These are phyloP conservation scores for Peromyscus attwateri DNA, from an alignment of 2,797 vertebrate species.

Conservation along the genomic window DNA sequence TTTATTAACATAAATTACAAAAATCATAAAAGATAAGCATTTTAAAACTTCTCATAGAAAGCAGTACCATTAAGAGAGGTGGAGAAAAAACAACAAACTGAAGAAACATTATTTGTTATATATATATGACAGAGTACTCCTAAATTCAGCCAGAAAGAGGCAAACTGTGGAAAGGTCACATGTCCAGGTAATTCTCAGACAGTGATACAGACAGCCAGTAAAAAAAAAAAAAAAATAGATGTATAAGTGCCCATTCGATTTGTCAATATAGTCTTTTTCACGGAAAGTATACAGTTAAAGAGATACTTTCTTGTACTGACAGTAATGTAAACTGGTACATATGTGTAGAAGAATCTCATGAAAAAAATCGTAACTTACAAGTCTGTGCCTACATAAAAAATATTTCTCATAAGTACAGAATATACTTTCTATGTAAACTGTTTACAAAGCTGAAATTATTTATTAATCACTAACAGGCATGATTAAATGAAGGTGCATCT, in stretches of 20 bases:
- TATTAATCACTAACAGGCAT: neutral
- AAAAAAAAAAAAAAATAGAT: slow-evolving; percentile 5
- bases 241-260: neutral
- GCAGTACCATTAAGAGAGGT: neutral
- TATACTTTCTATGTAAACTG: neutral
- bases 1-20: neutral
- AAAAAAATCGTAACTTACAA: slow-evolving; percentile 47
- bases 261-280: neutral
- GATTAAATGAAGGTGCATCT: neutral
- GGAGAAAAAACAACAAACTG: neutral
- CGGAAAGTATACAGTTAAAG: neutral
- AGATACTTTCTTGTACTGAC: neutral
- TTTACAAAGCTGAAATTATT: neutral
- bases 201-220: neutral
- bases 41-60: neutral
- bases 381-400: neutral
- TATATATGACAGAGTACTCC: neutral
- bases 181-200: neutral
- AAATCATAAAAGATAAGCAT: neutral
- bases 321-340: neutral
- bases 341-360: slow-evolving; percentile 21
- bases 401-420: neutral
- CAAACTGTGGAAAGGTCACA: neutral
- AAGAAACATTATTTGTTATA: slow-evolving; percentile 32
- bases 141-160: slow-evolving; percentile 28